These are phyloP conservation scores for Punctoribates punctum DNA, from an alignment of 2,888 invertebrate genomes.

Conservation along the genomic window DNA sequence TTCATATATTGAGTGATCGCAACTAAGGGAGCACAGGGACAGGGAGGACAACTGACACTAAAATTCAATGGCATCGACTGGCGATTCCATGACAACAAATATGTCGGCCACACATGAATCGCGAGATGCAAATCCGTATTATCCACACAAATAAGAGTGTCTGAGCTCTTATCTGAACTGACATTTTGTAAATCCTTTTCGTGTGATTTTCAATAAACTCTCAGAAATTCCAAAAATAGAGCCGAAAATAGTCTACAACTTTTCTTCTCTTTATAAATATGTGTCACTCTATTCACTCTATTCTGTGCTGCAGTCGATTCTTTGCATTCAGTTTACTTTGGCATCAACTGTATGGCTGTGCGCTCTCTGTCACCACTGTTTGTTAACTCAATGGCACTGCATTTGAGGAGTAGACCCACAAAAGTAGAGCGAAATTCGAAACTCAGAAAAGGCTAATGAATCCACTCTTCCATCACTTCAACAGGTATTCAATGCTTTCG, in stretches of 20 bases:
- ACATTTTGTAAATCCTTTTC: slow-evolving; percentile 1
- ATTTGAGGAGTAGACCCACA: too few relatives aligned
- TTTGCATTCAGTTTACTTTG: not conserved
- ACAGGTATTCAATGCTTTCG: too few relatives aligned
- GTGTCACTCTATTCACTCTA: not conserved
- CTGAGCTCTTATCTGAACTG: not conserved
- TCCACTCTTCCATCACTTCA: too few relatives aligned
- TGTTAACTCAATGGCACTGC: not conserved
- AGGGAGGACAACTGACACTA: not conserved
- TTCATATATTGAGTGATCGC: not conserved
- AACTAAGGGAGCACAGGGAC: not conserved
- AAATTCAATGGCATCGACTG: not conserved
- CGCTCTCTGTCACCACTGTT: not conserved
- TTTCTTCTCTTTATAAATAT: not conserved
- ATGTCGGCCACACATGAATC: not conserved
- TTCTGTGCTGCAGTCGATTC: not conserved
- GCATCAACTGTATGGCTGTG: not conserved
- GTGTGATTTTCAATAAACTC: not conserved
- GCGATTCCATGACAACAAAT: slow-evolving; percentile 10
- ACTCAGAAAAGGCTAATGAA: too few relatives aligned
- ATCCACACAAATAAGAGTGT: not conserved
- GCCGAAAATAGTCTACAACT: not conserved
- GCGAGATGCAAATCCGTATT: too few relatives aligned
- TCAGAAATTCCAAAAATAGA: not conserved
- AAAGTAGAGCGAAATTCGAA: too few relatives aligned